These are phyloP conservation scores for Trinectes maculatus DNA, from an alignment of 2,113 vertebrate genomes.

Conservation along the genomic window DNA sequence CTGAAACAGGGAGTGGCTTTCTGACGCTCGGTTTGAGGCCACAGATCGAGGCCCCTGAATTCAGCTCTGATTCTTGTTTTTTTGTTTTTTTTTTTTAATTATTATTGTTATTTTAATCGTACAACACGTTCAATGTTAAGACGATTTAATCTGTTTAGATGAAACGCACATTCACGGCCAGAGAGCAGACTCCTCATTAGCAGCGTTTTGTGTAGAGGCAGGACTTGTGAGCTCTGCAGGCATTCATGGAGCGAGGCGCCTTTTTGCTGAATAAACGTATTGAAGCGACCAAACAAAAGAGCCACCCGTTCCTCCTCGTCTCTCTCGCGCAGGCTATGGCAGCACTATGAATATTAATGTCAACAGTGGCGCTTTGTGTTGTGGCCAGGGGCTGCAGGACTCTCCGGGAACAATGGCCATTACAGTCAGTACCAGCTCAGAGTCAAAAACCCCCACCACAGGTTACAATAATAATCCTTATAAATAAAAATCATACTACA, in stretches of 20 bases:
- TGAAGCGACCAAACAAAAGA: conserved; percentile 86
- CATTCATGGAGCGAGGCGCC: conserved; percentile 76
- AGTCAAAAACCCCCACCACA: conserved; percentile 57
- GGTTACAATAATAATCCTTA: too few relatives aligned
- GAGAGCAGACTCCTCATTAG: conserved; percentile 4
- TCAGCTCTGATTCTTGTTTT: conserved; percentile 18
- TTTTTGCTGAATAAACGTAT: conserved; percentile 88
- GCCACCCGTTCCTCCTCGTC: conserved; percentile 87
- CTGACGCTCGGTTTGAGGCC: conserved; percentile 54
- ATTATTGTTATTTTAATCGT: too few relatives aligned
- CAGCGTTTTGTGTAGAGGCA: conserved; percentile 31
- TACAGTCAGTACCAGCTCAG: conserved; percentile 73
- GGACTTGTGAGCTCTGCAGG: conserved; percentile 74
- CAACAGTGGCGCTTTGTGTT: conserved; percentile 87
- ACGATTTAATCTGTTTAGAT: too few relatives aligned
- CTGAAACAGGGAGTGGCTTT: conserved; percentile 84
- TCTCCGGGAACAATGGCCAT: conserved; percentile 83
- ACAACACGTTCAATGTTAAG: too few relatives aligned
- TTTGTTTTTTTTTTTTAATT: conserved; percentile 1
- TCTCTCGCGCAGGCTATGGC: conserved; percentile 81
- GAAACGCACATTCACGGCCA: neutral
- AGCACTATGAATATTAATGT: conserved; percentile 89
- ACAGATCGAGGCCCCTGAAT: conserved; percentile 33
- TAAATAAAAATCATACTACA: too few relatives aligned
- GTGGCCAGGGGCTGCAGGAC: conserved; percentile 80